Evolutionary conservation across 2,888 invertebrate species (phyloP).

Genomic region (Notocelia uddmanniana): DNA sequence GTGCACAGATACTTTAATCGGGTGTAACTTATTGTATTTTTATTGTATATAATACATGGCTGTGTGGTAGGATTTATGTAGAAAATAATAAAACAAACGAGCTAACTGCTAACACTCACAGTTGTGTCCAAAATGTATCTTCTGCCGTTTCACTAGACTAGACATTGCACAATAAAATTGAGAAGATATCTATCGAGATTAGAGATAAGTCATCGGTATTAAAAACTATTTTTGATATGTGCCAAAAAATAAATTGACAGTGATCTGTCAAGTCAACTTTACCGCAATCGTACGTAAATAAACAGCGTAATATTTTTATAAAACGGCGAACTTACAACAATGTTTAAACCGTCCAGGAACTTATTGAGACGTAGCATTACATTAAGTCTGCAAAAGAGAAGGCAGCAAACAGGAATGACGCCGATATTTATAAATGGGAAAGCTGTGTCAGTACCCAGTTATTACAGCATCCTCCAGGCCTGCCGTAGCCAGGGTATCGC

Average conservation of each 20-base stretch:
- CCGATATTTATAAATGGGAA: conserved; percentile 98
- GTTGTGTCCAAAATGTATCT: too few relatives aligned
- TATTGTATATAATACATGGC: too few relatives aligned
- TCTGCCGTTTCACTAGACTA: too few relatives aligned
- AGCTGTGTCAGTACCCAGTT: conserved; percentile 95
- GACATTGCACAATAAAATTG: too few relatives aligned
- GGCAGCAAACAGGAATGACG: conserved; percentile 54
- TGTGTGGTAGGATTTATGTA: too few relatives aligned
- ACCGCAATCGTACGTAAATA: conserved; percentile 17
- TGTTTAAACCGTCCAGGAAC: conserved; percentile 59
- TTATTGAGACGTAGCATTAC: conserved; percentile 54
- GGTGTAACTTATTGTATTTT: too few relatives aligned
- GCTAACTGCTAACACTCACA: too few relatives aligned
- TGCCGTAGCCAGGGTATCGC: conserved; percentile 63
- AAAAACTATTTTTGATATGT: not conserved
- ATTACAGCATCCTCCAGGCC: conserved; percentile 95
- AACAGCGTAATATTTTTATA: conserved; percentile 11
- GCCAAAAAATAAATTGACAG: conserved; percentile 4
- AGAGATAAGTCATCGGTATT: not conserved
- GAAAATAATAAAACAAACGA: too few relatives aligned
- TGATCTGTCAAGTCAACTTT: conserved; percentile 6
- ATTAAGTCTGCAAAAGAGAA: conserved; percentile 51
- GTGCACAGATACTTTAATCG: too few relatives aligned
- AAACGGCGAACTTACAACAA: conserved; percentile 47
- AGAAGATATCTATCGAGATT: not conserved